Evolutionary conservation across 2,113 vertebrate genomes (phyloP), one percentile per base, ranked within the genome.

Genomic region (Catagonus wagneri): DNA sequence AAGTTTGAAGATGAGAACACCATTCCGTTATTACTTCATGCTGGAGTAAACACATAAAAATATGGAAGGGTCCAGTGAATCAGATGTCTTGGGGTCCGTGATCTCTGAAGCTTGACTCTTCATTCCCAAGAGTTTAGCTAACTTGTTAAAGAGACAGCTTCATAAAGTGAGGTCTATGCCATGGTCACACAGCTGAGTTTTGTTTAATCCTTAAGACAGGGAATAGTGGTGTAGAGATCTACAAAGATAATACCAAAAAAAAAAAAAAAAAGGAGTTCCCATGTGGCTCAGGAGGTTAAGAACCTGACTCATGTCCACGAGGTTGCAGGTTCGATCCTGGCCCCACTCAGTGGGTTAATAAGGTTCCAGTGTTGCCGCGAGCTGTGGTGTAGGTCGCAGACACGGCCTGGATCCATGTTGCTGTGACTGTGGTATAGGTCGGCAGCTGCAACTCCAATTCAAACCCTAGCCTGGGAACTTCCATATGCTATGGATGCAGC

Each of bases 1-100:
- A 89, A 90, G 76, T 95, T 83, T 93, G 54, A 75, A 76, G 74
- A 85, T 87, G 61, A 84, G 13, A 94, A 36, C 34, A 61, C 63
- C 74, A 12, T 76, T 39, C 44, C n/a, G 66, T 76, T 94, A 58
- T 72, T 56, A 39, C 50, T 96, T 93, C 23, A 63, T n/a, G 63
- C 93, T 66, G 74, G 50, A 22, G 19, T 36, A 86, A 83, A 74
- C 34, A 63, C 20, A 83, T 50, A 29, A 60, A 93, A 96, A 61
- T 63, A 87, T 8, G 44, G 54, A 66, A 8, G 13, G 20, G 14
- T n/a, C 29, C 83, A 76, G 5, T 88, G 83, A 69, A 56, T 63
- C 93, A 84, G 63, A 61, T 36, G 27, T 69, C 95, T 19, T 9
- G 44, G 32, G 23, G 50, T 34, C 60, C 19, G 2, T 52, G 69